Base-by-base conservation (phyloP, 2,797 vertebrate species). In the Trichosurus vulpecula region DNA sequence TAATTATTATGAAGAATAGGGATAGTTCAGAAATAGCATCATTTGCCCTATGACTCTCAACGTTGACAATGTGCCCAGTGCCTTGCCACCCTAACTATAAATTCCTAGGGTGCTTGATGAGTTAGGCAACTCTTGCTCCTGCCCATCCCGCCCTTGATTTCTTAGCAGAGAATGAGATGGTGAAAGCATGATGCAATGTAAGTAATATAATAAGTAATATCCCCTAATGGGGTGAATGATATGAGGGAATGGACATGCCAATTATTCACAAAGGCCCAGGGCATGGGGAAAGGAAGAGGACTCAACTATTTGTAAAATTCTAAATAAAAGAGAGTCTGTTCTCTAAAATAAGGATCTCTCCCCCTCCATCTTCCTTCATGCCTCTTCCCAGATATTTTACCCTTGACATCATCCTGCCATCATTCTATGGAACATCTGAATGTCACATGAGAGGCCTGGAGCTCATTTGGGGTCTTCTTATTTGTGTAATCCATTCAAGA, bases 401-500 rank as follows among this genome's bases (percentile, higher is more conserved):
- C 91, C 58, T 97, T 97, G 97, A 97, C 97, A 96, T 98, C 95
- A 97, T 97, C 56, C 41, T 96, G 19, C 91, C 93, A 10, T 31
- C 53, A 30, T 66, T 97, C 92, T 94, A 58, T 66, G 96, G 90
- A 97, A 90, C 0, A 95, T 30, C 52, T 92, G 91, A 61, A 94
- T 94, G 52, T 54, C 90, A 96, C 52, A 97, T 94, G 91, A 95
- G 97, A 96, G 51, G 47, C 2, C 54, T 94, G 93, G 95, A 96
- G 92, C 74, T 29, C 0, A 57, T 16, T 95, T 95, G 96, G 93
- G 96, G 96, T 95, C 41, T 9, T 2, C 25, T 97, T 93, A 35
- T 97, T 96, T 90, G 94, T 90, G 57, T 93, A 94, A 93, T 97
- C 95, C 98, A 96, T 97, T 98, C 97, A 95, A 94, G 95, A 93